phyloP scores from a whole-genome alignment of 2,888 invertebrate species.

The Homarus gammarus region DNA sequence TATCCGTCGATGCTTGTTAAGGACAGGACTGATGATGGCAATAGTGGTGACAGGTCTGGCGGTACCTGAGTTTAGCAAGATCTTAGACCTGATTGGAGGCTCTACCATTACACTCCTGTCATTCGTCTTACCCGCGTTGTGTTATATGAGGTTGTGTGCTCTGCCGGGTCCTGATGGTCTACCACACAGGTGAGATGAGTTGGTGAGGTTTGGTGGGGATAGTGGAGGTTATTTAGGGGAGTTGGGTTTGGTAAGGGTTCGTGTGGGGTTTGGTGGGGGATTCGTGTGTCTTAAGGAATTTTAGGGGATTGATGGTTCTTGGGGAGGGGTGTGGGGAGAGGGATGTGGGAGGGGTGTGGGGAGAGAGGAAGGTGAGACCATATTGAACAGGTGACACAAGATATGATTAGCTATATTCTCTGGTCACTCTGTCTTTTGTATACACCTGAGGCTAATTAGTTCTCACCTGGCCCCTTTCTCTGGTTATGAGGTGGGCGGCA shows the following conservation, averaged over 20 bases:
- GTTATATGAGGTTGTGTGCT: conserved; percentile 83
- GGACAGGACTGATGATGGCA: conserved; percentile 82
- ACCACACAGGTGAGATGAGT: not conserved
- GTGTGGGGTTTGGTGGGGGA: too few species aligned
- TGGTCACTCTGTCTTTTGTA: too few species aligned
- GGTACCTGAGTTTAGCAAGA: conserved; percentile 85
- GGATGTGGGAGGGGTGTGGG: too few species aligned
- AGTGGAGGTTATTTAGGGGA: not conserved
- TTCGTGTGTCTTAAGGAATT: not conserved
- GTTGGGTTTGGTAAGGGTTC: not conserved
- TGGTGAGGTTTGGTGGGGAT: too few species aligned
- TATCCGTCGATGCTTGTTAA: conserved; percentile 82
- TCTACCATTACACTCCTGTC: conserved; percentile 85
- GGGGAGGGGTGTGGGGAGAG: too few species aligned
- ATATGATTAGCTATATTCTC: too few species aligned
- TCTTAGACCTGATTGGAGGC: conserved; percentile 85
- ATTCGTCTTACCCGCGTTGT: conserved; percentile 85
- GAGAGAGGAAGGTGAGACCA: not conserved
- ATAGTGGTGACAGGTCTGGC: conserved; percentile 85
- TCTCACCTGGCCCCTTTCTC: too few species aligned
- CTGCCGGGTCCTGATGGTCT: conserved; percentile 18
- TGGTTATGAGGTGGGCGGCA: too few species aligned
- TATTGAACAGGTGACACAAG: too few species aligned
- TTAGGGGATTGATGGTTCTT: not conserved
- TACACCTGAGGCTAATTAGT: too few species aligned